These are phyloP conservation scores for Erebia ligea DNA, from an alignment of 2,888 invertebrate genomes.

Conservation along the genomic window DNA sequence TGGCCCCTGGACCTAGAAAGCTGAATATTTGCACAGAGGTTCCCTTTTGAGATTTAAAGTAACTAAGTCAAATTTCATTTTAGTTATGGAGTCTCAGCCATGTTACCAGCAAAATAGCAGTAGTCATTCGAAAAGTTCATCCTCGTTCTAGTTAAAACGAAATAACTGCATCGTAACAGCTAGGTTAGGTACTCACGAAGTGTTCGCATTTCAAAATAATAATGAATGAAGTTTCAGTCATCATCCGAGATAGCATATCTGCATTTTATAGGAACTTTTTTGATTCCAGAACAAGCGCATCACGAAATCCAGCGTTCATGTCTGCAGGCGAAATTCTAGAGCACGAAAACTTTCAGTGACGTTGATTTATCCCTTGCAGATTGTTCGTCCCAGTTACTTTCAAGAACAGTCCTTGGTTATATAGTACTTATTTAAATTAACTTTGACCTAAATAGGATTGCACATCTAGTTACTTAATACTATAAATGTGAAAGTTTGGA, in stretches of 20 bases:
- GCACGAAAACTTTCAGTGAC: constrained; percentile 54
- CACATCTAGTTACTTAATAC: no score
- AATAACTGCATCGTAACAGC: constrained; percentile 1
- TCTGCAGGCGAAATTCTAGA: constrained; percentile 60
- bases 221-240: constrained; percentile 9
- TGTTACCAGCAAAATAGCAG: neutral
- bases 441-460: no score
- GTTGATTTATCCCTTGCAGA: constrained; percentile 77
- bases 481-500: no score
- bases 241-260: neutral
- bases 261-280: constrained; percentile 44
- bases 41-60: no score
- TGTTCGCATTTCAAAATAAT: neutral
- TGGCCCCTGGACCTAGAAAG: no score
- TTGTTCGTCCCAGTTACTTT: constrained; percentile 55
- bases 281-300: constrained; percentile 69
- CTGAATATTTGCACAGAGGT: no score
- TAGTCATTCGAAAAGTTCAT: constrained; percentile 19
- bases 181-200: neutral
- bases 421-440: no score
- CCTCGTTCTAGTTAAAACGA: neutral
- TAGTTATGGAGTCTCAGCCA: neutral
- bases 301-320: constrained; percentile 63
- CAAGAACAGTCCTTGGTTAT: neutral
- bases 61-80: no score